Evolutionary conservation across 2,113 vertebrate genomes (phyloP), one percentile per base, ranked within the genome.

Genomic region (Seriola quinqueradiata): DNA sequence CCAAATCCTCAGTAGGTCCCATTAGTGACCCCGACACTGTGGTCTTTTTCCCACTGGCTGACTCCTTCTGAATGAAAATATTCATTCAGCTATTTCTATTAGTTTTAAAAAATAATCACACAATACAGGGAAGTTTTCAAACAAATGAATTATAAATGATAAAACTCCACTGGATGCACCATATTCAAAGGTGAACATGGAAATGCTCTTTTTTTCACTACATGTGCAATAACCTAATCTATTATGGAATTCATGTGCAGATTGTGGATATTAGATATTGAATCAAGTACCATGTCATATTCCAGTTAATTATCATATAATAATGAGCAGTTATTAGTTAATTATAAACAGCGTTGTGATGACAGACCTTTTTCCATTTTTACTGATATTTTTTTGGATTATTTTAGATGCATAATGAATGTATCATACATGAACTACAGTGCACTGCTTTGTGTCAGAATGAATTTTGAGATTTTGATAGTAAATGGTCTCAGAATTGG

Each of bases 61-160:
- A 46, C 28, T 55, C 11, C 34, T 60, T 67, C 21, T 38, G 68
- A 48, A 61, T 77, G 72, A 77, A 58, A 74, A 70, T 48, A 54
- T 58, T 73, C 19, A 28, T 59, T 34, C 25, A 48, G 12, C 40
- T 17, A 1, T 68, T 59, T 25, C 11, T 59, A 19, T n/a, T 46
- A 11, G 23, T 32, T 70, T 21, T 42, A 38, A 63, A 40, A 64
- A 34, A 34, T 2, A 54, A 32, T 52, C n/a, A 17, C 50, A 67
- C 25, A 59, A 46, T 73, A 46, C 64, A 40, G 5, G 2, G 7
- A 63, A 54, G 58, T 73, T 64, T 70, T 16, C 32, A 25, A 69
- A 40, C 42, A 19, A 28, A 60, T 83, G 3, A 72, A 79, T 83
- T 70, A 76, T 76, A 79, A 19, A 79, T 76, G 60, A 76, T 25